Evolutionary conservation across 2,797 vertebrate genomes (phyloP).

Genomic region (Ciconia nigra): DNA sequence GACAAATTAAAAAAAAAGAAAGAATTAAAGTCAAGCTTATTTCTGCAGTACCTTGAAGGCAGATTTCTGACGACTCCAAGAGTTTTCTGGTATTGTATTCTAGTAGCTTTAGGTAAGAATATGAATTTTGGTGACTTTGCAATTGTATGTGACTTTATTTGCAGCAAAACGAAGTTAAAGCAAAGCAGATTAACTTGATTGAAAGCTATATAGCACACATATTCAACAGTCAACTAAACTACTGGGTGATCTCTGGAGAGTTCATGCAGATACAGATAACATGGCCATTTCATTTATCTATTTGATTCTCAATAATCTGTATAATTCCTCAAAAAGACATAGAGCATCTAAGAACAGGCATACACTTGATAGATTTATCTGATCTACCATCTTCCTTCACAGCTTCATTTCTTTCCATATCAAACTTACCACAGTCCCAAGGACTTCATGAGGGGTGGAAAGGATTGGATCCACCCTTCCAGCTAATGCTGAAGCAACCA

Average conservation of each 20-base stretch:
- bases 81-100: not conserved
- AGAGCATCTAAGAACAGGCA: not conserved
- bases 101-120: not conserved
- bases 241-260: not conserved
- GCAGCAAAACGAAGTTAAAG: not conserved
- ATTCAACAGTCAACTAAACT: not conserved
- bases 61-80: not conserved
- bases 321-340: not conserved
- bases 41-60: not conserved
- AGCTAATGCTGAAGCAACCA: not conserved
- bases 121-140: not conserved
- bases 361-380: not conserved
- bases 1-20: not conserved
- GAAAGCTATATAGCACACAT: fast-evolving
- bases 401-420: not conserved
- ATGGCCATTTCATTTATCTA: not conserved
- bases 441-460: not conserved
- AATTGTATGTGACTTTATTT: not conserved
- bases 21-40: not conserved
- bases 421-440: not conserved
- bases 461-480: not conserved
- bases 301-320: not conserved
- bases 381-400: not conserved
- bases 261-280: not conserved
- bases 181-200: not conserved